phyloP scores from a whole-genome alignment of 1,140 invertebrate genomes.

The Ips nitidus region DNA sequence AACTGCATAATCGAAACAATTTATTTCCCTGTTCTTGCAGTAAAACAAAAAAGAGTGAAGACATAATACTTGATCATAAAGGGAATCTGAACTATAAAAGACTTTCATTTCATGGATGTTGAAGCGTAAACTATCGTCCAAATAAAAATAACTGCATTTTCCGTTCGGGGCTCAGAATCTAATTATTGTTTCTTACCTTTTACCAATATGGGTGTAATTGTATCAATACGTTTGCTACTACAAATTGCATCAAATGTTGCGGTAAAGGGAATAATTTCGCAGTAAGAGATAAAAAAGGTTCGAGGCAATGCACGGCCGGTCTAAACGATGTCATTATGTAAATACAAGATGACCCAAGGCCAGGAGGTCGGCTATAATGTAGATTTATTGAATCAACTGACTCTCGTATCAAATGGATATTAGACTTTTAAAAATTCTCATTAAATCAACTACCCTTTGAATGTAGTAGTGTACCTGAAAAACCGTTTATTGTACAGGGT shows the following conservation, averaged over 20 bases:
- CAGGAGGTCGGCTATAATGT: slow-evolving; percentile 41
- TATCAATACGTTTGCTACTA: not conserved
- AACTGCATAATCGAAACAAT: slow-evolving; percentile 26
- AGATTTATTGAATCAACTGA: slow-evolving; percentile 46
- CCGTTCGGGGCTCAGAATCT: not conserved
- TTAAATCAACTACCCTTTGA: no score
- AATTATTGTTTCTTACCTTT: not conserved
- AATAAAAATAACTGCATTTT: slow-evolving; percentile 14
- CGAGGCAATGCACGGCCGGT: slow-evolving; percentile 39
- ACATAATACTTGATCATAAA: slow-evolving; percentile 24
- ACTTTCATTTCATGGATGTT: slow-evolving; percentile 33
- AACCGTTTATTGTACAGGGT: no score
- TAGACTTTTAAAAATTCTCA: not conserved
- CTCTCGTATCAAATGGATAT: not conserved
- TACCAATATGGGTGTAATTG: not conserved
- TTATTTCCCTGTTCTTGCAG: not conserved
- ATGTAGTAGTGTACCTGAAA: no score
- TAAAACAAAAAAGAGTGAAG: slow-evolving; percentile 27
- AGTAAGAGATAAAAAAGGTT: slow-evolving; percentile 40
- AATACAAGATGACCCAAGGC: slow-evolving; percentile 44
- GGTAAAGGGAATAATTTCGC: slow-evolving; percentile 31
- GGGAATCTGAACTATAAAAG: slow-evolving; percentile 27
- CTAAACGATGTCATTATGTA: slow-evolving; percentile 50
- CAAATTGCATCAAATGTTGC: not conserved
- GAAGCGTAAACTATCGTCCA: slow-evolving; percentile 14